These are phyloP conservation scores for Ips typographus DNA, from an alignment of 1,140 invertebrate genomes.

Conservation along the genomic window DNA sequence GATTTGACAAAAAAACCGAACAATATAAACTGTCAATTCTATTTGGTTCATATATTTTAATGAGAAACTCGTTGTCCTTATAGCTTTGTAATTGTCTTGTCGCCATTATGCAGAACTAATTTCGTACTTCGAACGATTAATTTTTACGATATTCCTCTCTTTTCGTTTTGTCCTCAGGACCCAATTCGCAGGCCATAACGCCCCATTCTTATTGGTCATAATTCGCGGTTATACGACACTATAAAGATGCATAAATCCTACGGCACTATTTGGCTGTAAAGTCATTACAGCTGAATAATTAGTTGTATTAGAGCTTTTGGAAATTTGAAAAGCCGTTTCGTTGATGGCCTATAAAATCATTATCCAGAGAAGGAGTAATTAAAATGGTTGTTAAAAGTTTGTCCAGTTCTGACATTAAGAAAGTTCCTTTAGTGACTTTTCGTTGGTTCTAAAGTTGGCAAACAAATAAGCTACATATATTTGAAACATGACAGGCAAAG, in stretches of 20 bases:
- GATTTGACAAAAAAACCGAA: too few species aligned
- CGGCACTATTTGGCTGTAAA: slow-evolving; percentile 26
- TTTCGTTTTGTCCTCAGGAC: slow-evolving; percentile 23
- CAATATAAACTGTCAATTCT: too few species aligned
- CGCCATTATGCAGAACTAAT: slow-evolving; percentile 24
- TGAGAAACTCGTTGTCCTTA: slow-evolving; percentile 10
- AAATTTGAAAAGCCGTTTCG: slow-evolving; percentile 7
- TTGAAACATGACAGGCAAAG: slow-evolving; percentile 21
- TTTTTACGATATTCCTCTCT: slow-evolving; percentile 21
- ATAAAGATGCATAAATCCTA: slow-evolving; percentile 30
- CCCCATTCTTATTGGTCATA: slow-evolving; percentile 31
- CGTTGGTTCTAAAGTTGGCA: slow-evolving; percentile 2
- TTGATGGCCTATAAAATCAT: slow-evolving; percentile 17
- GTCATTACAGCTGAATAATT: slow-evolving; percentile 30
- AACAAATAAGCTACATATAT: slow-evolving; percentile 15
- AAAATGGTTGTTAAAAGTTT: slow-evolving; percentile 21
- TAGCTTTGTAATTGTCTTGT: slow-evolving; percentile 23
- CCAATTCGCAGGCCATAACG: slow-evolving; percentile 5
- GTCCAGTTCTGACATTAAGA: background rate
- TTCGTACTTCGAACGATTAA: slow-evolving; percentile 20
- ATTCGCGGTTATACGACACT: slow-evolving; percentile 26
- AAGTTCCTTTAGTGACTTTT: background rate
- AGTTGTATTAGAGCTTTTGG: slow-evolving; percentile 23
- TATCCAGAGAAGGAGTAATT: slow-evolving; percentile 14
- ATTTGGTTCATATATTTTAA: slow-evolving; percentile 12